Base-by-base conservation (phyloP, 2,888 invertebrate genomes). In the Heliconius aoede region DNA sequence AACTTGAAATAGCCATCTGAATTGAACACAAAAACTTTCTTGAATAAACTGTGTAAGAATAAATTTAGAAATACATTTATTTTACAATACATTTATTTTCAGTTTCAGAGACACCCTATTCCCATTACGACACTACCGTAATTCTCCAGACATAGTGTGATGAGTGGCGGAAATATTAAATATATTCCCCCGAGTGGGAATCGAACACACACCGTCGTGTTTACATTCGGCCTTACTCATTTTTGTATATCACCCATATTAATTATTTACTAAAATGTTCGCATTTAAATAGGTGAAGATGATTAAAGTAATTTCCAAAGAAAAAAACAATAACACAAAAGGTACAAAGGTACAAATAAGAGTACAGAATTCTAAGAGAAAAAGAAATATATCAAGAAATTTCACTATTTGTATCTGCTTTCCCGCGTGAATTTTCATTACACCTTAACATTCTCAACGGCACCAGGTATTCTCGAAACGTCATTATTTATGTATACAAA, bases 321-420 rank as follows among this genome's bases (percentile, higher is more conserved):
- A 75, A 69, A 71, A 64, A 40, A 40, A 28, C 40, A 4, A 71
- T 71, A 40, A 71, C 51, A 68, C 26, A 9, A 28, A 40, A 58
- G 73, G 67, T n/a, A n/a, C n/a, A n/a, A n/a, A n/a, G n/a, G n/a
- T n/a, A n/a, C n/a, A 68, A 67, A 65, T 51, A 58, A 76, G 65
- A 72, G 71, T n/a, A 18, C 2, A 36, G 28, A 21, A 58, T 74
- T 76, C 78, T 32, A 46, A 61, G 78, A 71, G 55, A 28, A 60
- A 68, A 67, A 64, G 71, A 78, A 76, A 76, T 72, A 28, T 58
- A 67, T 24, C 24, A 71, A 79, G 74, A 72, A 65, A 60, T 72
- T 76, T 78, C 74, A 76, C 73, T 78, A 78, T 79, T 78, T 73
- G 72, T 69, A 61, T 74, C 72, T 72, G 62, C 69, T 26, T 71